Conservation (phyloP, 2,888 invertebrate genomes). For the Hartigia nigra region DNA sequence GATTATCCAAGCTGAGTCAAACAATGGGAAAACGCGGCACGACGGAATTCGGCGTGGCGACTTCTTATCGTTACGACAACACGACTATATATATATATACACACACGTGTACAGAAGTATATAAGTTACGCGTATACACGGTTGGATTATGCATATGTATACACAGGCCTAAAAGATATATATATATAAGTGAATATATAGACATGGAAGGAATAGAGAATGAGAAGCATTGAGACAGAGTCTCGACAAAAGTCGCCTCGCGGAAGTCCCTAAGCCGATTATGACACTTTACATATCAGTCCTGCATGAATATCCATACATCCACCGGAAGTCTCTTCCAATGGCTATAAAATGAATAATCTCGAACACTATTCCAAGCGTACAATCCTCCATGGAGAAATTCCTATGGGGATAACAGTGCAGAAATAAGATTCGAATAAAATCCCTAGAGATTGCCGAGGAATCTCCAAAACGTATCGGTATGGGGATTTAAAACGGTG, state of each 20-base stretch:
- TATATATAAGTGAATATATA: not conserved
- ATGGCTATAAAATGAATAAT: not conserved
- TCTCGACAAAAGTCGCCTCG: not conserved
- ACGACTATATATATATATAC: not conserved
- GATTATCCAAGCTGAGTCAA: conserved; percentile 5
- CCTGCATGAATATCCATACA: conserved; percentile 21
- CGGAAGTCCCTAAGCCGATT: conserved; percentile 34
- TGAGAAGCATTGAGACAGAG: not conserved
- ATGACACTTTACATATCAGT: conserved; percentile 28
- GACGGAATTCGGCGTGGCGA: conserved; percentile 4
- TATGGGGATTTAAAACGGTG: not conserved
- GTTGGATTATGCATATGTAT: not conserved
- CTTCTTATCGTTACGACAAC: conserved; percentile 2
- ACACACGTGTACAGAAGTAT: not conserved
- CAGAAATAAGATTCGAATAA: too few relatives aligned
- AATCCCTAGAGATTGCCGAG: too few relatives aligned
- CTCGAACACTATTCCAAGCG: not conserved
- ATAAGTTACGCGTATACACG: not conserved
- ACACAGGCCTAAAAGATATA: not conserved
- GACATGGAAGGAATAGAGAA: not conserved
- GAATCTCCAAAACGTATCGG: not conserved
- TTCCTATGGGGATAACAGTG: too few relatives aligned
- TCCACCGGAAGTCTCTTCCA: not conserved
- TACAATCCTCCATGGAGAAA: not conserved
- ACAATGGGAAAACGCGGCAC: conserved; percentile 6